Conservation (phyloP, 2,113 vertebrate species). For the Naja naja region DNA sequence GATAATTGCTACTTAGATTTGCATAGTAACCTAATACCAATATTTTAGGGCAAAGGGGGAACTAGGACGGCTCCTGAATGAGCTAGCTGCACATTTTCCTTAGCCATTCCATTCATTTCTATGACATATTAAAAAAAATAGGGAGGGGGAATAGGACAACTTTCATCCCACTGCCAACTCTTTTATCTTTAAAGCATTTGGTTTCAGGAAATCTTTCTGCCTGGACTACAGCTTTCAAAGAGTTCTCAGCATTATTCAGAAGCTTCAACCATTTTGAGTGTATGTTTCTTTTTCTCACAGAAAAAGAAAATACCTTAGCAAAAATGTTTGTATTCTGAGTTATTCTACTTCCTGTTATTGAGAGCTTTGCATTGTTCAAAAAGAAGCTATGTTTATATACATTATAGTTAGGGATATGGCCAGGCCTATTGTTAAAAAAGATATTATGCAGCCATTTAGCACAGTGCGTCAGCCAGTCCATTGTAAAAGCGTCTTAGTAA, state of each 20-base stretch:
- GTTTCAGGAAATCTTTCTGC: constrained; percentile 74
- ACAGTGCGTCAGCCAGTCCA: constrained; percentile 70
- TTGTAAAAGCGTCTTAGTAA: constrained; percentile 78
- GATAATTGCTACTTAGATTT: constrained; percentile 53
- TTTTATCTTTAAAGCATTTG: constrained; percentile 73
- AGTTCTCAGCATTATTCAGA: constrained; percentile 53
- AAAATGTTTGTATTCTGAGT: constrained; percentile 51
- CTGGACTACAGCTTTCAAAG: constrained; percentile 74
- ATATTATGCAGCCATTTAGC: constrained; percentile 72
- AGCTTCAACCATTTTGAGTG: constrained; percentile 44
- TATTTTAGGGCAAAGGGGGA: constrained; percentile 68
- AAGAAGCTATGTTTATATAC: constrained; percentile 69
- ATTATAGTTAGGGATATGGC: constrained; percentile 58
- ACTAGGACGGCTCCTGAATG: constrained; percentile 63
- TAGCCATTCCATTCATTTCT: constrained; percentile 62
- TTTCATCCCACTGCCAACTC: constrained; percentile 65
- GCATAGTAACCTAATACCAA: constrained; percentile 68
- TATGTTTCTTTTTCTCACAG: constrained; percentile 24
- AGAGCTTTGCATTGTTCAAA: constrained; percentile 68
- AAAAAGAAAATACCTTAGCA: constrained; percentile 2
- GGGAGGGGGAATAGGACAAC: constrained; percentile 34
- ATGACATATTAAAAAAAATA: constrained; percentile 22
- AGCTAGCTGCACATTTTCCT: constrained; percentile 53
- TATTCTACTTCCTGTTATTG: constrained; percentile 70
- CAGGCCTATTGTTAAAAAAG: constrained; percentile 69